These are phyloP conservation scores for Pseudoatta argentina DNA, from an alignment of 1,140 invertebrate genomes.

Conservation along the genomic window DNA sequence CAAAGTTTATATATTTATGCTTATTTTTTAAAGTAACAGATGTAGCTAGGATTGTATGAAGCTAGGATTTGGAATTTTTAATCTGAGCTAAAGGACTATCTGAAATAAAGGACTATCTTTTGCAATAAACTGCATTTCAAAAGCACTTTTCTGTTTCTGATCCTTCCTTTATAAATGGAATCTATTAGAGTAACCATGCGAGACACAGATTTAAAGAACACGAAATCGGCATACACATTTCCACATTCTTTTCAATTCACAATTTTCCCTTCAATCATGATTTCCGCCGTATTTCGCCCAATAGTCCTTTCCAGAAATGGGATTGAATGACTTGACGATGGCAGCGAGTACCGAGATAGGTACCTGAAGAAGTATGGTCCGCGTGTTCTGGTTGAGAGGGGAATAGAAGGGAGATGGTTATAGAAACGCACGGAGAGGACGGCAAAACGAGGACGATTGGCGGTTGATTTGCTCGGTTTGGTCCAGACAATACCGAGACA, in stretches of 20 bases:
- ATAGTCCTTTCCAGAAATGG: conserved; percentile 7
- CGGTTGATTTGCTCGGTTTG: conserved; percentile 83
- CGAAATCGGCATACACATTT: not conserved
- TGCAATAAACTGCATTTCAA: not conserved
- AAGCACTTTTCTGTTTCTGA: not conserved
- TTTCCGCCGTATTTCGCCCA: conserved; percentile 1
- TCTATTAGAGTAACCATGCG: not conserved
- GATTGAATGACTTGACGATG: conserved; percentile 56
- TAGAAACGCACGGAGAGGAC: conserved; percentile 41
- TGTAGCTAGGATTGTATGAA: too few species aligned
- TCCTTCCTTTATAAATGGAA: not conserved
- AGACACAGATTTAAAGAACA: not conserved
- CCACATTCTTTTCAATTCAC: not conserved
- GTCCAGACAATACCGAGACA: conserved; percentile 79
- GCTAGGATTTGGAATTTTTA: too few species aligned
- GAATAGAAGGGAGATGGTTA: not conserved
- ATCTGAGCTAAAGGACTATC: not conserved
- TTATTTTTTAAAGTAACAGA: too few species aligned
- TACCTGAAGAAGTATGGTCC: conserved; percentile 66
- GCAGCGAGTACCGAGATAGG: conserved; percentile 41
- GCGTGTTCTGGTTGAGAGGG: conserved; percentile 24
- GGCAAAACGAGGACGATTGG: conserved; percentile 71
- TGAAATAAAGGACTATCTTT: not conserved
- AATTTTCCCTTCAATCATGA: not conserved
- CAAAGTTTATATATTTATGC: too few species aligned